Evolutionary conservation across 2,113 vertebrate species (phyloP), one percentile per base, ranked within the genome.

Genomic region (Boulengeromyrus knoepffleri): DNA sequence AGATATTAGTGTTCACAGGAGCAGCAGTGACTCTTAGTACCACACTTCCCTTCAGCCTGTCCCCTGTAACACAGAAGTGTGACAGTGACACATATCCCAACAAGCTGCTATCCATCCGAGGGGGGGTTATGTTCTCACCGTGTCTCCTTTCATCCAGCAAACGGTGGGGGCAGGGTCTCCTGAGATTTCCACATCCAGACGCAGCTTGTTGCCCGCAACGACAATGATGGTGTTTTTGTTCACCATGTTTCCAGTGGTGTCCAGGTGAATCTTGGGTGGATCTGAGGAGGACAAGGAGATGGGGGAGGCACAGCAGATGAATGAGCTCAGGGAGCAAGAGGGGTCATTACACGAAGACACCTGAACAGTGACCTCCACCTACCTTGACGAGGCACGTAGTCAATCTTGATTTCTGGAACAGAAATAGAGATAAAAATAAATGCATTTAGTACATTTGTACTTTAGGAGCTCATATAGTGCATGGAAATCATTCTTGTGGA

Each of bases 231-330:
- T 93, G 90, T 97, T 98, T 42, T 96, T 95, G 3, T 93, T 94
- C 50, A 95, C 95, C 1, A 74, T 4, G 88, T 93, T 93, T 15
- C 96, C 93, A 0, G 96, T 96, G 80, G 96, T 96, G 93, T 99
- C 97, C 95, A 99, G 93, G 95, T 97, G 97, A 90, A 98, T 99
- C 91, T 97, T 98, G 6, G 97, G 98, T 84, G 98, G 97, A 27
- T 98, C 98, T 98, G 89, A 39, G 27, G 21, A 56, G 17, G n/a
- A 74, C 31, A 87, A 87, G 21, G 87, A 6, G 21, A 24, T 5
- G 80, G 45, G 39, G 19, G 42, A 47, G 24, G 80, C 3, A 24
- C 19, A 85, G 42, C 21, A 85, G 19, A 42, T 24, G 5, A 85
- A 12, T n/a, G 83, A 27, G 19, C 42, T 12, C 21, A 10, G 17